Conservation (phyloP, 2,888 invertebrate species). For the Willowsia nigromaculata region DNA sequence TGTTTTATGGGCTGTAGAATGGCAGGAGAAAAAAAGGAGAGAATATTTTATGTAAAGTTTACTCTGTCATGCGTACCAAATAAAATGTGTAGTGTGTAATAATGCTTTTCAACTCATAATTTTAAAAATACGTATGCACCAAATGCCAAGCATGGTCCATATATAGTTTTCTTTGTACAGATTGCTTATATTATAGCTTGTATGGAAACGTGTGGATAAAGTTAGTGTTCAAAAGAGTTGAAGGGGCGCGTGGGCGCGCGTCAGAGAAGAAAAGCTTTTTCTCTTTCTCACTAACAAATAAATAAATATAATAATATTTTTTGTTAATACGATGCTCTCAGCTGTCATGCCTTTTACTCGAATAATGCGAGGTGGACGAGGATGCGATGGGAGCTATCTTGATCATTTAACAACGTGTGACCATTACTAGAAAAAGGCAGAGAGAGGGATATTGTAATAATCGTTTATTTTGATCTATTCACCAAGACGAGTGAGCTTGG, state of each 20-base stretch:
- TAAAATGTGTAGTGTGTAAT: not conserved
- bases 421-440: slow-evolving; percentile 10
- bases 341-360: slow-evolving; percentile 16
- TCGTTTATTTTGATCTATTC: slow-evolving; percentile 55
- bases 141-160: not conserved
- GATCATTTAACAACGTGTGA: slow-evolving; percentile 45
- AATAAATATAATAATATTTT: slow-evolving; percentile 27
- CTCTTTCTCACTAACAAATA: not conserved
- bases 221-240: not conserved
- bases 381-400: slow-evolving; percentile 25
- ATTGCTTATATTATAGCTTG: not conserved
- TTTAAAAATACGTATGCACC: not conserved
- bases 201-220: not conserved
- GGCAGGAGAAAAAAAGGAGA: not conserved
- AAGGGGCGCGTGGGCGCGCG: slow-evolving; percentile 35
- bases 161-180: not conserved
- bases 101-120: not conserved
- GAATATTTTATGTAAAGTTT: slow-evolving; percentile 48
- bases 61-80: not conserved
- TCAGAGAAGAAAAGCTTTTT: slow-evolving; percentile 8
- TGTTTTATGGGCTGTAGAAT: slow-evolving; percentile 55
- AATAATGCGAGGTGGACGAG: not conserved
- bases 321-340: not conserved
- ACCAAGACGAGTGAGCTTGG: not conserved
- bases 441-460: slow-evolving; percentile 4